Evolutionary conservation across 2,113 vertebrate genomes (phyloP).

Genomic region (Corvus cornix): DNA sequence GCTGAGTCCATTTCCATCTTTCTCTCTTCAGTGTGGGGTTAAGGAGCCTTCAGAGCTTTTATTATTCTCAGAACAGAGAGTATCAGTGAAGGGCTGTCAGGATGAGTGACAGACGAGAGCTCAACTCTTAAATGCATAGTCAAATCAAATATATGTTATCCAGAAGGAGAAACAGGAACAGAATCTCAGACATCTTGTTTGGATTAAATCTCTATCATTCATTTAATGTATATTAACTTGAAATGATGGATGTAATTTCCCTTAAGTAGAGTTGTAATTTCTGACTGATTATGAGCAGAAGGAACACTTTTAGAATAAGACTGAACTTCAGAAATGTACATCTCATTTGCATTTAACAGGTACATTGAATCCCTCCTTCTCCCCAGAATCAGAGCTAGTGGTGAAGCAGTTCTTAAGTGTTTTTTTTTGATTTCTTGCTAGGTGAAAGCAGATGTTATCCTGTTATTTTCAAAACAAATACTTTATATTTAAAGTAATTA

Average conservation of each 20-base stretch:
- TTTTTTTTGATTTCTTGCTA: background rate
- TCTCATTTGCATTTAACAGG: background rate
- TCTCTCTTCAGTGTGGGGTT: background rate
- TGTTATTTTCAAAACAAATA: background rate
- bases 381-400: background rate
- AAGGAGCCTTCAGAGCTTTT: background rate
- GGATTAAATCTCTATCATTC: background rate
- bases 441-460: background rate
- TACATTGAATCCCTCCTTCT: background rate
- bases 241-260: background rate
- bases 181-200: background rate
- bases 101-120: background rate
- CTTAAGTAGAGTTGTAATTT: background rate
- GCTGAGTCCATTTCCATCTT: background rate
- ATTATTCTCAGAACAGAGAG: background rate
- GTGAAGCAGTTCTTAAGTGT: background rate
- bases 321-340: background rate
- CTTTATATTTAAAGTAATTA: background rate
- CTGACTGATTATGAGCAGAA: background rate
- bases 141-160: slow-evolving; percentile 18
- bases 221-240: background rate
- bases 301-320: background rate
- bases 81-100: background rate
- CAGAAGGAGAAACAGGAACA: background rate
- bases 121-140: slow-evolving; percentile 1